Base-by-base conservation (phyloP, 2,797 vertebrate genomes). In the Lepilemur septentrionalis region DNA sequence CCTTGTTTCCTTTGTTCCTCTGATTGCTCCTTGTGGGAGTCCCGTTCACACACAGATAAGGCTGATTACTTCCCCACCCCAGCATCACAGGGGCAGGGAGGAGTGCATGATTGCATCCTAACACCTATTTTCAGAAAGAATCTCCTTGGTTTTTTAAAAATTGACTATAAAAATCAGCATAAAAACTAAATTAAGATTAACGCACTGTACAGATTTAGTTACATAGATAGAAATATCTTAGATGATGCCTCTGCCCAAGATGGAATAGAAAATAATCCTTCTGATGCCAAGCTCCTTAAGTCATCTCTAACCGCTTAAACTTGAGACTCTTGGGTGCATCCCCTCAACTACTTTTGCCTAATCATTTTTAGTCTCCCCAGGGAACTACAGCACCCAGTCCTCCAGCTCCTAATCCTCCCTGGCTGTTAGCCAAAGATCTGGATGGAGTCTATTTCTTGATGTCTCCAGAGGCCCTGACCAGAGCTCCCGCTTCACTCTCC, bases 1-100 rank as follows among this genome's bases (percentile, higher is more conserved):
- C 43, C 35, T 93, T 57, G n/a, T 83, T 87, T 70, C 28, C 35
- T 96, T 63, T 94, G 78, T 94, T 70, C 52, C n/a, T 2, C 38
- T 25, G n/a, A 83, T 84, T 63, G 38, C 41, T 94, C 70, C 84
- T 67, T 15, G 5, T 1, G 6, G 80, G 65, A 94, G 65, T 73
- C 55, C 65, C 9, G 6, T 65, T 41, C 46, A 46, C 80, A 72
- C 5, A 7, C 32, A 81, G 46, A 25, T 48, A 38, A 85, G 78
- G 48, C 57, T 82, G 35, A 61, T 70, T n/a, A 12, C 30, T 38
- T 92, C 20, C 22, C 15, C 55, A 55, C 1, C 35, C 43, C 1
- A 89, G 67, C 10, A 15, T 23, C 32, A 1, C 25, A 83, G 35
- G 15, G 18, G 52, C 57, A 25, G 6, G 72, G n/a, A 50, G 59